phyloP scores from a whole-genome alignment of 1,140 invertebrate species.

The Dinothrombium tinctorium region DNA sequence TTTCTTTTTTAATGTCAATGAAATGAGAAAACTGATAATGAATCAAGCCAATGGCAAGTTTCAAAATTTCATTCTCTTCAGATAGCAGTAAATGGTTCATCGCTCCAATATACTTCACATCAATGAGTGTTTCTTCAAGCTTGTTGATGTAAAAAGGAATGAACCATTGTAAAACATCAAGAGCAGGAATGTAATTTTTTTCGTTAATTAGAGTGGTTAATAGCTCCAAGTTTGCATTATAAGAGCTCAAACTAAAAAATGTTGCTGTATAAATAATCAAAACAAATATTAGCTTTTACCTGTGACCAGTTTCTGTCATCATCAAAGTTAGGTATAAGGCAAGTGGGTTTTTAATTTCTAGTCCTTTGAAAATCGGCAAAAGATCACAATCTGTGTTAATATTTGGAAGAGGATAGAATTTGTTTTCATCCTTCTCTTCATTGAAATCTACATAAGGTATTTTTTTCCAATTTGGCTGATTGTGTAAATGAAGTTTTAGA shows the following conservation, averaged over 20 bases:
- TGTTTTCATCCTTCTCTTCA: background rate
- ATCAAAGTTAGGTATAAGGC: constrained; percentile 8
- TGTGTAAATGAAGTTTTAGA: constrained; percentile 6
- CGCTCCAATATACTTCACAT: constrained; percentile 1
- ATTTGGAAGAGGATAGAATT: constrained; percentile 4
- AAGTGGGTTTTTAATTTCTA: constrained; percentile 5
- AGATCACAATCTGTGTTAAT: constrained; percentile 4
- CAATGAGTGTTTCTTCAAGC: background rate
- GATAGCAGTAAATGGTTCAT: constrained; percentile 1
- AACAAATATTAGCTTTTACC: background rate
- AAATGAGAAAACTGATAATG: constrained; percentile 3
- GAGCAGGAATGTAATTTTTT: constrained; percentile 1
- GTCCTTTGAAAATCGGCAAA: constrained; percentile 2
- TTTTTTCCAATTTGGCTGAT: background rate
- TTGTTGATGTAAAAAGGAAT: constrained; percentile 6
- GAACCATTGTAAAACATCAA: constrained; percentile 5
- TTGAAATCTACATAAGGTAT: background rate
- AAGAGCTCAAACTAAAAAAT: background rate
- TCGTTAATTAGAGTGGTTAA: background rate
- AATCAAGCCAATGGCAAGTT: constrained; percentile 3
- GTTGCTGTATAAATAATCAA: too few species aligned
- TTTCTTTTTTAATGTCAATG: background rate
- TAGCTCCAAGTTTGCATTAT: background rate
- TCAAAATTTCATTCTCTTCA: too few species aligned
- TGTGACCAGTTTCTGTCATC: constrained; percentile 8